phyloP scores from a whole-genome alignment of 53 echinoderm and acorn worm species.

The Temnopleurus reevesii region DNA sequence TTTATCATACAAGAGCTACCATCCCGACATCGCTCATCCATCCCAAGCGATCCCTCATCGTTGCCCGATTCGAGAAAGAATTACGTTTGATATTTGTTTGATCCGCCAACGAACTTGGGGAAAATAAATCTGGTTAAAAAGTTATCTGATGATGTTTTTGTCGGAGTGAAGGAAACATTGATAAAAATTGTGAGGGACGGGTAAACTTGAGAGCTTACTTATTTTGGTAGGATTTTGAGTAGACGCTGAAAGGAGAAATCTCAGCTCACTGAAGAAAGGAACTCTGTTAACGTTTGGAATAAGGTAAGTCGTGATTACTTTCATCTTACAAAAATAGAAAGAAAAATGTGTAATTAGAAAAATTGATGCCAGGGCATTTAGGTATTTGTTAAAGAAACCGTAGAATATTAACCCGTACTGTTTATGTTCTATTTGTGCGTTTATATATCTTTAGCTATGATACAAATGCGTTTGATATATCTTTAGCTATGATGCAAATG shows the following conservation, averaged over 20 bases:
- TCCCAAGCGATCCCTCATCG: not conserved
- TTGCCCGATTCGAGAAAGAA: not conserved
- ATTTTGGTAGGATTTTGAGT: not conserved
- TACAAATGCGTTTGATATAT: too few relatives aligned
- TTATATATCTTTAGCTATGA: too few relatives aligned
- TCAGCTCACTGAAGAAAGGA: not conserved
- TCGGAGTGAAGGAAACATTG: not conserved
- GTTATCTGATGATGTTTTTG: not conserved
- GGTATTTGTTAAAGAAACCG: too few relatives aligned
- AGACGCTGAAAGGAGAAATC: not conserved
- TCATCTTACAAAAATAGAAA: too few relatives aligned
- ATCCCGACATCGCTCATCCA: not conserved
- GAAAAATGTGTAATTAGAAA: too few relatives aligned
- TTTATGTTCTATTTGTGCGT: too few relatives aligned
- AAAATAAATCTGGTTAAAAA: not conserved
- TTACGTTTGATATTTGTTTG: not conserved
- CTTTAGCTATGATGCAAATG: too few relatives aligned
- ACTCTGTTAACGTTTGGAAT: not conserved
- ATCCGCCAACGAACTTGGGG: not conserved
- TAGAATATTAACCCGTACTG: too few relatives aligned
- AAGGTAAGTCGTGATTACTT: not conserved
- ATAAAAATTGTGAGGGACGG: not conserved
- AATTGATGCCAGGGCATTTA: too few relatives aligned
- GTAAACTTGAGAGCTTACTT: not conserved
- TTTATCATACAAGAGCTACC: conserved; percentile 5